phyloP scores from a whole-genome alignment of 64 coral and sea anemone genomes.

The Pachyseris speciosa region DNA sequence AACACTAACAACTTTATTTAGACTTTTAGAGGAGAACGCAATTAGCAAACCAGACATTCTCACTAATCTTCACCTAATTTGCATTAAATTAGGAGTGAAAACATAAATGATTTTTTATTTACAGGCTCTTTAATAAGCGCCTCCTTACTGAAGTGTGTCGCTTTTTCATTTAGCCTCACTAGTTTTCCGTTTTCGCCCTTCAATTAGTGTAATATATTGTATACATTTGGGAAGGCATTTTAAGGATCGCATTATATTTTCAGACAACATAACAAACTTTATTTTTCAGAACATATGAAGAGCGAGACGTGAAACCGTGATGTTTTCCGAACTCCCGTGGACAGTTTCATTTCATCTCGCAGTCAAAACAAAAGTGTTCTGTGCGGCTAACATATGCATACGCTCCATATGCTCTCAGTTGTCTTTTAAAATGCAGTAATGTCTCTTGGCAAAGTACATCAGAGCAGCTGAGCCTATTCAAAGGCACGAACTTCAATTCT shows the following conservation, averaged over 20 bases:
- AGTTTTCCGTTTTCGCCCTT: background rate
- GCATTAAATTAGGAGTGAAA: background rate
- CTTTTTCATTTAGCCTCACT: constrained; percentile 22
- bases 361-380: too few species aligned
- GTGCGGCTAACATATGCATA: too few species aligned
- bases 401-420: too few species aligned
- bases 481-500: too few species aligned
- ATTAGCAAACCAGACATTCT: background rate
- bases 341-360: too few species aligned
- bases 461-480: too few species aligned
- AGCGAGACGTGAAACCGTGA: too few species aligned
- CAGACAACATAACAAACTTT: background rate
- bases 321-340: too few species aligned
- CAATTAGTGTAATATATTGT: background rate
- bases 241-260: background rate
- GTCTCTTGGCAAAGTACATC: too few species aligned
- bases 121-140: background rate
- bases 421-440: too few species aligned
- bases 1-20: background rate
- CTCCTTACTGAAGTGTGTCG: background rate
- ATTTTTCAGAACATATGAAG: background rate
- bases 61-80: constrained; percentile 18
- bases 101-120: constrained; percentile 11
- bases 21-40: background rate
- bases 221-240: background rate